These are phyloP conservation scores for Etheostoma perlongum DNA, from an alignment of 2,797 vertebrate species.

Conservation along the genomic window DNA sequence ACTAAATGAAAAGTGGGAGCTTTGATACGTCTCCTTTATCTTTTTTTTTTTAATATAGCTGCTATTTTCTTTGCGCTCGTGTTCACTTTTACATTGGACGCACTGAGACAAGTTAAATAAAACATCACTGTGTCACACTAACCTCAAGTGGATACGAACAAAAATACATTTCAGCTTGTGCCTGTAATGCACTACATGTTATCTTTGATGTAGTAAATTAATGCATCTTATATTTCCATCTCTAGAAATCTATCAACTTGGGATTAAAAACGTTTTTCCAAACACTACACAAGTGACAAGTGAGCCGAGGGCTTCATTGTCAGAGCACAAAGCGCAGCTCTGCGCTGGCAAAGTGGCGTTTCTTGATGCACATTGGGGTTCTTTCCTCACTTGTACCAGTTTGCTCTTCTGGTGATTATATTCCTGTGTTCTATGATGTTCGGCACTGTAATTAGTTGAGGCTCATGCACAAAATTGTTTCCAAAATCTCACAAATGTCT, in stretches of 20 bases:
- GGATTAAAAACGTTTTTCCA: neutral
- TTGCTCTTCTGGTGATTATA: neutral
- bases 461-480: neutral
- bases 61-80: neutral
- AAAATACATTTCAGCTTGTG: neutral
- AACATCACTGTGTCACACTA: neutral
- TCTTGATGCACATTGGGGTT: neutral
- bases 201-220: neutral
- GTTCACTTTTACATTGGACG: conserved; percentile 11
- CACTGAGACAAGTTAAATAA: conserved; percentile 4
- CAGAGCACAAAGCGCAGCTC: neutral
- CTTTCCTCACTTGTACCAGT: neutral
- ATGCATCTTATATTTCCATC: neutral
- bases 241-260: neutral
- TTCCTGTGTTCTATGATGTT: neutral
- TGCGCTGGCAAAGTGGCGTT: neutral
- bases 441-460: neutral
- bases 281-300: neutral
- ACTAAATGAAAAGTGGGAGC: neutral
- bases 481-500: neutral
- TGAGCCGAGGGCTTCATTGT: neutral
- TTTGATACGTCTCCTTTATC: neutral
- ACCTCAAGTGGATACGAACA: conserved; percentile 2
- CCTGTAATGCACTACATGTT: neutral
- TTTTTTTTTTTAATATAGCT: neutral